Conservation (phyloP, 2,888 invertebrate species). For the Nemoura dubitans region DNA sequence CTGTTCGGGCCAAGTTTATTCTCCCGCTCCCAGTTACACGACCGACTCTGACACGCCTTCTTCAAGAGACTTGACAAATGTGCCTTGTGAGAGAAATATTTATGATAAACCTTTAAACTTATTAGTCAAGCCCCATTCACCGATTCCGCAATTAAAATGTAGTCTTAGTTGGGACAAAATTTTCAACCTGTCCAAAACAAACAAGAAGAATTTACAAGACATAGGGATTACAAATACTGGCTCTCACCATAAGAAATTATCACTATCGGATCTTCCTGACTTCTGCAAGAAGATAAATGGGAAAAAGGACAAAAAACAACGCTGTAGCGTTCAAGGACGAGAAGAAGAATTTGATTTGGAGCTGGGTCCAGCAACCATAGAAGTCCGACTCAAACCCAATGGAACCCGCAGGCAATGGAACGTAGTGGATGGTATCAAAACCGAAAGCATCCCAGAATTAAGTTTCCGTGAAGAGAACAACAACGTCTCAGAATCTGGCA, state of each 20-base stretch:
- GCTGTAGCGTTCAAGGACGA: conserved; percentile 27
- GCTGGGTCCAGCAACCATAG: conserved; percentile 47
- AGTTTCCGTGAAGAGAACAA: conserved; percentile 28
- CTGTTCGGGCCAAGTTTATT: conserved; percentile 9
- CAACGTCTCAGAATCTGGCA: background rate
- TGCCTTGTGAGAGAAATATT: conserved; percentile 25
- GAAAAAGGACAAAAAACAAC: conserved; percentile 17
- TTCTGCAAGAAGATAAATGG: conserved; percentile 13
- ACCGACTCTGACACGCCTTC: conserved; percentile 27
- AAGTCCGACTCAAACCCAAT: conserved; percentile 42
- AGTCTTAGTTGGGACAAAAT: conserved; percentile 49
- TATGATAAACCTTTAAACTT: background rate
- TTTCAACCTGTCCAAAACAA: conserved; percentile 46
- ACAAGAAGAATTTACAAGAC: background rate
- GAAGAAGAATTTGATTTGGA: conserved; percentile 32
- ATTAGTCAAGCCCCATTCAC: background rate
- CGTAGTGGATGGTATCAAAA: conserved; percentile 39
- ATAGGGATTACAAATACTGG: background rate
- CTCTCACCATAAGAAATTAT: background rate
- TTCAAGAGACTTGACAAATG: conserved; percentile 10
- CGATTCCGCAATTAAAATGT: conserved; percentile 42
- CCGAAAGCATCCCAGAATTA: background rate
- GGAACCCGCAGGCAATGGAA: conserved; percentile 29
- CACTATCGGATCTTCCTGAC: background rate
- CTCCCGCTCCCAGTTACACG: background rate